A percentile compares a stretch with the other conserved stretches of the same genome.
These are phyloP conservation scores for Ciconia maguari DNA, from an alignment of 2,113 vertebrate species.

Conservation along the genomic window DNA sequence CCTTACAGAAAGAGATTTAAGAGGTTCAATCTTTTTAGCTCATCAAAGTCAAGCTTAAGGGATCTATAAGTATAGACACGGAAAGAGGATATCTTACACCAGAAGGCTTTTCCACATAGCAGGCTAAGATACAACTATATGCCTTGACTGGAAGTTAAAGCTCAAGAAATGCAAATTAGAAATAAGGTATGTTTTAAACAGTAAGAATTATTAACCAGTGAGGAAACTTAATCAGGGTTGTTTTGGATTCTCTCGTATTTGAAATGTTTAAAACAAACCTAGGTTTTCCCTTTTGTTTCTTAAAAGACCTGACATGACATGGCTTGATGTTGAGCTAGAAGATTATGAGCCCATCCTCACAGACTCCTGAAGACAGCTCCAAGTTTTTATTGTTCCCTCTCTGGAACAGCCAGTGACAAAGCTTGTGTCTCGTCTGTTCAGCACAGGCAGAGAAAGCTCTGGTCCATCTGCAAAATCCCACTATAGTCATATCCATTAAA, in stretches of 20 bases:
- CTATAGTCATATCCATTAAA: neutral
- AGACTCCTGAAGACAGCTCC: neutral
- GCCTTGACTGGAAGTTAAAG: neutral
- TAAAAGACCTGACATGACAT: neutral
- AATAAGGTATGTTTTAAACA: neutral
- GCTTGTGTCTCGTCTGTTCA: neutral
- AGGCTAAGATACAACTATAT: neutral
- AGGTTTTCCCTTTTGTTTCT: neutral
- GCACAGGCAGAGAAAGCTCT: neutral
- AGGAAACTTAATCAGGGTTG: neutral
- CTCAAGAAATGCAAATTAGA: neutral
- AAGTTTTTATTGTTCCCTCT: neutral
- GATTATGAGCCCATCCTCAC: neutral
- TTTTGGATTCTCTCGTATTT: neutral
- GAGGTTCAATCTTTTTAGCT: conserved; percentile 18
- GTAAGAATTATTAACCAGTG: neutral
- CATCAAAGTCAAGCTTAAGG: conserved; percentile 42
- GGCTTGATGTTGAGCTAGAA: neutral
- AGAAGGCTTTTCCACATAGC: neutral
- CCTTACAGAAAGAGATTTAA: conserved; percentile 3
- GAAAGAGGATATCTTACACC: neutral
- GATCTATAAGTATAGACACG: neutral
- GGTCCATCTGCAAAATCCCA: neutral
- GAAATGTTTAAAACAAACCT: neutral
- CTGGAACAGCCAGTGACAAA: neutral